These are phyloP conservation scores for Pangasius djambal DNA, from an alignment of 2,797 vertebrate genomes.

Conservation along the genomic window DNA sequence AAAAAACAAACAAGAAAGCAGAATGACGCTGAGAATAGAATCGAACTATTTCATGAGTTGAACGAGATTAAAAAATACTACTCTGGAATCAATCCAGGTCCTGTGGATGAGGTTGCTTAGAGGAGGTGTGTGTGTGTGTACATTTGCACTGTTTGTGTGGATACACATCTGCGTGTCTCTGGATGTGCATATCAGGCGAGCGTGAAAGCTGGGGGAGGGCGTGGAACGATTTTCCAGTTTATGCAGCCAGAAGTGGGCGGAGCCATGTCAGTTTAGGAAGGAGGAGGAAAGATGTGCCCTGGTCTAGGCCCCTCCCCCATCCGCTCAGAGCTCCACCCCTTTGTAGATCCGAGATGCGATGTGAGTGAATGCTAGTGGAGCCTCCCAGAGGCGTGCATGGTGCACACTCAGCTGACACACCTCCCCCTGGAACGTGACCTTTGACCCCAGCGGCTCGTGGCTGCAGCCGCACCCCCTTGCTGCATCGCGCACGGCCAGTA, in stretches of 20 bases:
- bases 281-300: slow-evolving; percentile 6
- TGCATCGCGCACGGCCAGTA: slow-evolving; percentile 82
- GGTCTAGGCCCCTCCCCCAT: slow-evolving; percentile 36
- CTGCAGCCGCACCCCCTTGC: slow-evolving; percentile 82
- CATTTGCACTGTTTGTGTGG: slow-evolving; percentile 42
- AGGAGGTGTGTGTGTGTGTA: slow-evolving; percentile 50
- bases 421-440: slow-evolving; percentile 86
- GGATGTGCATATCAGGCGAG: slow-evolving; percentile 26
- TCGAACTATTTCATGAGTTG: slow-evolving; percentile 73
- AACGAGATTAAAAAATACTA: slow-evolving; percentile 76
- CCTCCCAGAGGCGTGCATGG: slow-evolving; percentile 86
- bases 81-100: slow-evolving; percentile 72
- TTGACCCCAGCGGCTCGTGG: slow-evolving; percentile 79
- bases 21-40: slow-evolving; percentile 71
- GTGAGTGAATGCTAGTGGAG: slow-evolving; percentile 85
- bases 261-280: slow-evolving; percentile 38
- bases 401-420: slow-evolving; percentile 88
- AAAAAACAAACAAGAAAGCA: slow-evolving; percentile 58
- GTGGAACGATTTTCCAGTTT: slow-evolving; percentile 36
- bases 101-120: slow-evolving; percentile 68
- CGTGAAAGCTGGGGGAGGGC: slow-evolving; percentile 35
- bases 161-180: slow-evolving; percentile 28
- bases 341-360: slow-evolving; percentile 86
- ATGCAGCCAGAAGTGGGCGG: slow-evolving; percentile 45
- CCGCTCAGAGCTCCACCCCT: slow-evolving; percentile 84